These are phyloP conservation scores for Trichopria drosophilae DNA, from an alignment of 2,888 invertebrate species.

Conservation along the genomic window DNA sequence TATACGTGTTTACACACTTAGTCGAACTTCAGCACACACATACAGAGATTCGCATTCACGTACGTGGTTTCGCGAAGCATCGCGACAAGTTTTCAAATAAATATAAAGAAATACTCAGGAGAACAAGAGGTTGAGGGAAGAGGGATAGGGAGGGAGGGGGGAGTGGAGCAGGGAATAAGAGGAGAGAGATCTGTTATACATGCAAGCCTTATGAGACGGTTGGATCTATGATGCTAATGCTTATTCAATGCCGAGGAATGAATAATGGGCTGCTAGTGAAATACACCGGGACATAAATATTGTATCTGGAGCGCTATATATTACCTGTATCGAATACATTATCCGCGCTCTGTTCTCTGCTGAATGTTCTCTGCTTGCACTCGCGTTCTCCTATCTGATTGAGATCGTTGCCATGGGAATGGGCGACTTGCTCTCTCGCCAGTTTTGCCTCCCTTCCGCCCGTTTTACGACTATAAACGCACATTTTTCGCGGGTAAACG, in stretches of 20 bases:
- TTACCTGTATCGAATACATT: conserved; percentile 55
- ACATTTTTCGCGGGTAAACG: conserved; percentile 14
- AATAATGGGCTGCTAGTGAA: conserved; percentile 58
- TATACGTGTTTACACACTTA: conserved; percentile 11
- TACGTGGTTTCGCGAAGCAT: too few species aligned
- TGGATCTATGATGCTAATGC: conserved; percentile 54
- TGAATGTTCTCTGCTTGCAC: conserved; percentile 32
- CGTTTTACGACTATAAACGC: conserved; percentile 27
- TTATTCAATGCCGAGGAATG: conserved; percentile 56
- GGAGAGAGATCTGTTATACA: conserved; percentile 28
- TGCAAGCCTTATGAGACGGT: conserved; percentile 41
- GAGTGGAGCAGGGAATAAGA: conserved; percentile 8
- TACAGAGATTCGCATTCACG: too few species aligned
- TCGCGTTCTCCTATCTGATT: conserved; percentile 48
- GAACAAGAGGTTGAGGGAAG: neutral
- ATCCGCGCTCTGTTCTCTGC: conserved; percentile 42
- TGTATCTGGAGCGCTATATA: conserved; percentile 57
- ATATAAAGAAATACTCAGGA: neutral
- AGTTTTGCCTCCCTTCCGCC: conserved; percentile 19
- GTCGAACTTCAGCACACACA: conserved; percentile 11
- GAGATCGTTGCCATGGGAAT: conserved; percentile 55
- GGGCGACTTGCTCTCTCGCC: conserved; percentile 41
- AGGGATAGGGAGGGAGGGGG: neutral
- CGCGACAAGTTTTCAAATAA: too few species aligned
- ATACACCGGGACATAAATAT: conserved; percentile 57